Conservation (phyloP, 1,140 invertebrate genomes). For the Drosophila biarmipes region DNA sequence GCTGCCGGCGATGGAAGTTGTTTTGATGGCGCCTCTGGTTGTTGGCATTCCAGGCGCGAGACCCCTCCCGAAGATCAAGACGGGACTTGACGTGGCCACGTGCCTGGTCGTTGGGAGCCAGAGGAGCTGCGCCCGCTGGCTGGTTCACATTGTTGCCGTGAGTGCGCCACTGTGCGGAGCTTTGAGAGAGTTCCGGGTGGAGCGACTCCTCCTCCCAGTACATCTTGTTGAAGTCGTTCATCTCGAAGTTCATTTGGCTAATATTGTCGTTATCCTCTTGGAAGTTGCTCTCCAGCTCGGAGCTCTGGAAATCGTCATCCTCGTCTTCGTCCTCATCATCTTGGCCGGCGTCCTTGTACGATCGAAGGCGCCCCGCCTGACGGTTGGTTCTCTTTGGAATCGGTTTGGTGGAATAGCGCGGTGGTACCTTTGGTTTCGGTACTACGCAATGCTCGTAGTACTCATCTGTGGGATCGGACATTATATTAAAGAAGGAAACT, state of each 20-base stretch:
- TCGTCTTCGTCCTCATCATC: constrained; percentile 4
- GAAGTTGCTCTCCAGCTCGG: not conserved
- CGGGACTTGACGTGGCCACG: constrained; percentile 7
- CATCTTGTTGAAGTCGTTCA: constrained; percentile 48
- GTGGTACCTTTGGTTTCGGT: constrained; percentile 43
- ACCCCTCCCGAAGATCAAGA: not conserved
- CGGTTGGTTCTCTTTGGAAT: not conserved
- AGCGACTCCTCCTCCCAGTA: constrained; percentile 8
- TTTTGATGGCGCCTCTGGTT: not conserved
- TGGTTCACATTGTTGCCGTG: constrained; percentile 37
- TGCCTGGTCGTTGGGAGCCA: constrained; percentile 7
- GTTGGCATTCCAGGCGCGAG: not conserved
- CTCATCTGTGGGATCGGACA: constrained; percentile 31
- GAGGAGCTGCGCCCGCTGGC: constrained; percentile 34
- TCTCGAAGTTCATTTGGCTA: constrained; percentile 22
- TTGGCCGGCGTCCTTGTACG: constrained; percentile 23
- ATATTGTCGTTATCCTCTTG: constrained; percentile 5
- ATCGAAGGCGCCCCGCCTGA: constrained; percentile 41
- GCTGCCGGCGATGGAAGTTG: constrained; percentile 22
- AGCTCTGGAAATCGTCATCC: constrained; percentile 1
- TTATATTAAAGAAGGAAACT: too few species aligned
- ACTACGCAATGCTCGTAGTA: constrained; percentile 44
- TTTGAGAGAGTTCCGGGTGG: not conserved
- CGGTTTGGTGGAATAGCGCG: not conserved
- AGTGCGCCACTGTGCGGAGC: constrained; percentile 28